Percentiles rank a stretch among this genome's conserved stretches.
phyloP scores from a whole-genome alignment of 2,888 invertebrate genomes.

The Polietes domitor region DNA sequence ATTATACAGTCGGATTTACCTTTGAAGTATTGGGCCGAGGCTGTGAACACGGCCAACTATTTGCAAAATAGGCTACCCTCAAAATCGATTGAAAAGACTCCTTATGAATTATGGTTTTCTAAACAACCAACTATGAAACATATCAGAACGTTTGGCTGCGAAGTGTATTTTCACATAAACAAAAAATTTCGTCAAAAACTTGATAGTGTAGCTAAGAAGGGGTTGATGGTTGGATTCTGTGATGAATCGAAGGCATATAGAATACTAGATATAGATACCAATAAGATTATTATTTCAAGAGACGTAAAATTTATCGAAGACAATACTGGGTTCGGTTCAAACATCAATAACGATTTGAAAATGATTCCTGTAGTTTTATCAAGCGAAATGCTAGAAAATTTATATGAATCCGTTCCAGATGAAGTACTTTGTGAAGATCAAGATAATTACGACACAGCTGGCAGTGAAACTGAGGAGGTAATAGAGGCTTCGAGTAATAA shows the following conservation, averaged over 20 bases:
- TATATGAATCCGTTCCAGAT: not conserved
- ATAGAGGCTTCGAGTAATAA: too few relatives aligned
- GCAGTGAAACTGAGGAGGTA: too few relatives aligned
- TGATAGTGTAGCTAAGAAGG: conserved; percentile 27
- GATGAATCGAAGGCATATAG: conserved; percentile 38
- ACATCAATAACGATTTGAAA: not conserved
- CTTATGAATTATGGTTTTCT: conserved; percentile 14
- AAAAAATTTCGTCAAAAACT: conserved; percentile 32
- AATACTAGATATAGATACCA: conserved; percentile 2
- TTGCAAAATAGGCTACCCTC: not conserved
- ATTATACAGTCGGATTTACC: too few relatives aligned
- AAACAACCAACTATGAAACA: conserved; percentile 17
- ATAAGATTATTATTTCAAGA: conserved; percentile 32
- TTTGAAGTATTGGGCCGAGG: conserved; percentile 41
- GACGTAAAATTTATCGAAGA: conserved; percentile 36
- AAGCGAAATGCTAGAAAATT: not conserved
- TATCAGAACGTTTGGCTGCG: conserved; percentile 23
- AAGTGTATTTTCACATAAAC: conserved; percentile 26
- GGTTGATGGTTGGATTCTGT: conserved; percentile 14
- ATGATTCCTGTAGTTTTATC: not conserved
- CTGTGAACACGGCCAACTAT: conserved; percentile 31
- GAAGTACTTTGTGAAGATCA: too few relatives aligned
- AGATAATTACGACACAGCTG: too few relatives aligned
- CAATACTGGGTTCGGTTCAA: too few relatives aligned
- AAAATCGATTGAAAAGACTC: not conserved